Conservation (phyloP, 2,113 vertebrate genomes). For the Leptodactylus fuscus region DNA sequence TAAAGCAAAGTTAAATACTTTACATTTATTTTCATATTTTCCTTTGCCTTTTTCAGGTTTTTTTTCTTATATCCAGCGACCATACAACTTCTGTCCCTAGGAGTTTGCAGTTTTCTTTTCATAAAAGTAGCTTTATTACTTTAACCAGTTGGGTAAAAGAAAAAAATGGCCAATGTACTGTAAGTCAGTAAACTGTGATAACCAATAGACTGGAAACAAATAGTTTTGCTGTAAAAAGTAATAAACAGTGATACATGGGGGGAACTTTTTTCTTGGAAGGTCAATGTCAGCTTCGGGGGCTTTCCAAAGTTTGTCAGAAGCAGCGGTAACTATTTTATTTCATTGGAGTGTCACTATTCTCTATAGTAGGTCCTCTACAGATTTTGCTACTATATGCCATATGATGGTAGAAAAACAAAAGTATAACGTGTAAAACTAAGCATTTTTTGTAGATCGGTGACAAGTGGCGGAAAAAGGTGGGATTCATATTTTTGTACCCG, state of each 20-base stretch:
- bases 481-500: too few relatives aligned
- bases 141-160: conserved; percentile 32
- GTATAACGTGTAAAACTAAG: too few relatives aligned
- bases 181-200: neutral
- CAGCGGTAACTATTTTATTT: conserved; percentile 8
- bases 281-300: conserved; percentile 12
- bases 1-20: neutral
- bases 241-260: neutral
- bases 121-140: conserved; percentile 41
- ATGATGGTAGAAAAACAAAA: neutral
- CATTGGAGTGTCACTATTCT: neutral
- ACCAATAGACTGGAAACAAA: conserved; percentile 13
- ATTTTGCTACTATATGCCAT: neutral
- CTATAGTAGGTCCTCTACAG: neutral
- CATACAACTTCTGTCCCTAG: neutral
- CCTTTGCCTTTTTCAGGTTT: neutral
- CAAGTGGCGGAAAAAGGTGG: too few relatives aligned
- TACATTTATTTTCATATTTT: neutral
- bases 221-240: conserved; percentile 8
- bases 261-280: neutral
- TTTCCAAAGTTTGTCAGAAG: neutral
- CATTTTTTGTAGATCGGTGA: too few relatives aligned
- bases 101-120: conserved; percentile 23
- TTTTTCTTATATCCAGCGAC: neutral
- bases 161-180: neutral